phyloP scores from a whole-genome alignment of 1,140 invertebrate genomes.

The Apis florea region DNA sequence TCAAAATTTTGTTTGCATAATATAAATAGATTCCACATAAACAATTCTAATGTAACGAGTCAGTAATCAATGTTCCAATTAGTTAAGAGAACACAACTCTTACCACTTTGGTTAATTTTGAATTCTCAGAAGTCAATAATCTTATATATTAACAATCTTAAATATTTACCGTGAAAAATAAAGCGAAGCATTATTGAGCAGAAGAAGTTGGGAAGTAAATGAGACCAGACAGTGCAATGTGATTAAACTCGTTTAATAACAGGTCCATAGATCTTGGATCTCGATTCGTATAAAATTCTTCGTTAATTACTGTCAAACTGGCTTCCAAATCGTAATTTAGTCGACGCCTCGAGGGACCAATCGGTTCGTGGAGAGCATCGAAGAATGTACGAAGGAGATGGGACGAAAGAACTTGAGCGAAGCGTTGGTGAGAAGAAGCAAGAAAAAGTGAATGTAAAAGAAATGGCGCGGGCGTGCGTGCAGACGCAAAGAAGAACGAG shows the following conservation, averaged over 20 bases:
- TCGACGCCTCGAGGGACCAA: constrained; percentile 37
- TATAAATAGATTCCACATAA: no score
- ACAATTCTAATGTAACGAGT: no score
- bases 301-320: constrained; percentile 68
- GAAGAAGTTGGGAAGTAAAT: no score
- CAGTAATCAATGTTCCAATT: no score
- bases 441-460: not conserved
- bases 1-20: no score
- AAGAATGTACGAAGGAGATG: not conserved
- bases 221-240: constrained; percentile 35
- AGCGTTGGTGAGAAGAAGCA: not conserved
- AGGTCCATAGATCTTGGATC: constrained; percentile 57
- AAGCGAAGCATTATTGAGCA: not conserved
- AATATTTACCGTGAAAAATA: not conserved
- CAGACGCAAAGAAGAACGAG: no score
- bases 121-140: not conserved
- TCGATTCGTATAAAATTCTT: constrained; percentile 61
- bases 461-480: not conserved
- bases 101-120: no score
- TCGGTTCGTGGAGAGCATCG: not conserved
- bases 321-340: constrained; percentile 64
- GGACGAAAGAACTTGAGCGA: no score
- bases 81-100: no score
- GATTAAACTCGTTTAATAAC: constrained; percentile 66
- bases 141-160: no score